Conservation (phyloP, 2,797 vertebrate genomes). For the Onychomys arenicola region DNA sequence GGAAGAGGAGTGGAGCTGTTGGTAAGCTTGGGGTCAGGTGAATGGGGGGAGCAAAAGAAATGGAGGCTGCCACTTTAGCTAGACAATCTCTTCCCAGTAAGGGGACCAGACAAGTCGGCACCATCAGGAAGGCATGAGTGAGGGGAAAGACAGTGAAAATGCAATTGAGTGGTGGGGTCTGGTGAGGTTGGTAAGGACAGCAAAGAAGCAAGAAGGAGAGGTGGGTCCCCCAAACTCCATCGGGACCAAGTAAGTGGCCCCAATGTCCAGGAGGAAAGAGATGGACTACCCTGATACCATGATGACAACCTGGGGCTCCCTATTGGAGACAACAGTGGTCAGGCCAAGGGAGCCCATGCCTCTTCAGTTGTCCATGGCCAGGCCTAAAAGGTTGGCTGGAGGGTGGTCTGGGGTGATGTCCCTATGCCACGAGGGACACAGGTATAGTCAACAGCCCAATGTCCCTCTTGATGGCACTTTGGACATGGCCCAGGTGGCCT, state of each 20-base stretch:
- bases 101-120: neutral
- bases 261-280: neutral
- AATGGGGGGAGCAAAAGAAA: neutral
- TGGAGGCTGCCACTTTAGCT: neutral
- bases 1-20: neutral
- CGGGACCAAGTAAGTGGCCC: neutral
- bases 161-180: too few species aligned
- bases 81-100: neutral
- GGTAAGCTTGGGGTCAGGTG: neutral
- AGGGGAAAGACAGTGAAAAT: too few species aligned
- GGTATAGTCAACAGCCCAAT: neutral
- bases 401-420: neutral
- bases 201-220: neutral
- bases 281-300: neutral
- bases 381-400: neutral
- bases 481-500: neutral
- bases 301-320: neutral
- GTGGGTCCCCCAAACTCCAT: neutral
- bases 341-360: neutral
- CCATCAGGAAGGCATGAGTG: too few species aligned
- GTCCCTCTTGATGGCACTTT: neutral
- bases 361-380: neutral
- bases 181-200: too few species aligned
- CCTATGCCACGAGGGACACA: neutral
- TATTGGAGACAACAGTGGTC: neutral